Base-by-base conservation (phyloP, 2,797 vertebrate species). In the Sebastes umbrosus region DNA sequence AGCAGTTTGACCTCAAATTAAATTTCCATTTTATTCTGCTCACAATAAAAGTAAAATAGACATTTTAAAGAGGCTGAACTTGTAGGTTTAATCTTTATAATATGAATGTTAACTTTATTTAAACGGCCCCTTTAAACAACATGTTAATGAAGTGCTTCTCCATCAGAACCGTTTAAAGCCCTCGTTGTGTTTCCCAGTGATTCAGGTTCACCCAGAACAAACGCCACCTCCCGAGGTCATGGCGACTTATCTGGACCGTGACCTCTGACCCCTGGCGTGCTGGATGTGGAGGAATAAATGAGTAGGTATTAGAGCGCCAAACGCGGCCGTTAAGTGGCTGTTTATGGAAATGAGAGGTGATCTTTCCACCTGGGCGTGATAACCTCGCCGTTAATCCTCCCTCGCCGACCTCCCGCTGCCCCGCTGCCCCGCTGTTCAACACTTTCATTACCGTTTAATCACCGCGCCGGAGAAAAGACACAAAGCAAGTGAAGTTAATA, bases 391-490 rank as follows among this genome's bases (percentile, higher is more conserved):
- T 82, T 93, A 94, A 93, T 92, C 92, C 91, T 75, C 43, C 29
- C 82, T 52, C 50, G 46, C 67, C 50, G 59, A 79, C 85, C 84
- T 84, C 70, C 67, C 34, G 75, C 74, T 52, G 85, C 73, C 87
- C 86, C 79, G 76, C 86, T 86, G 89, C 27, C 27, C 27, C 10
- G 10, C 34, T 36, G 34, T 81, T 90, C 91, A 80, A 85, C 90
- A 75, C 90, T 90, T 90, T 91, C 88, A 92, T 94, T 93, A 89
- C 79, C 90, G 87, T 92, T 88, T 93, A 94, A 95, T 80, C 78
- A 24, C 64, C 20, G 57, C 27, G 34, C 24, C 7, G 7, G 12
- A 55, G 43, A 57, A 36, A 36, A 36, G 24, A 63, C 18, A 70
- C 29, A 25, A 59, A 69, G 52, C 27, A 69, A 34, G 24, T 36